Conservation (phyloP, 2,113 vertebrate species). For the Labeo catla region DNA sequence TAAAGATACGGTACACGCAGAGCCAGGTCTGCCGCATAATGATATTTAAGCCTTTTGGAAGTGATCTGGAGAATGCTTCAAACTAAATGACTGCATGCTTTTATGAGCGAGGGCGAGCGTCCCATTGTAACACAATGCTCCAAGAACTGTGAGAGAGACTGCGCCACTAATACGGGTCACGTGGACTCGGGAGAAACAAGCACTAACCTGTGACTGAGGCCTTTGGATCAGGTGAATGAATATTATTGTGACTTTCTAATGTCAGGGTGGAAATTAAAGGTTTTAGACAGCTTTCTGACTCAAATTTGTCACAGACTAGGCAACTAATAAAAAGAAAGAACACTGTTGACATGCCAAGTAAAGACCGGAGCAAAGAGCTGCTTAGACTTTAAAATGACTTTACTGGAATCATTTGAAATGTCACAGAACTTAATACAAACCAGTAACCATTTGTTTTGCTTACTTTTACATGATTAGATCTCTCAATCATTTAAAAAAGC, state of each 20-base stretch:
- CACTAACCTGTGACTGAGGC: conserved; percentile 17
- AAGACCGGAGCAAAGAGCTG: background rate
- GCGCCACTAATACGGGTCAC: conserved; percentile 10
- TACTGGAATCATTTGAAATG: conserved; percentile 23
- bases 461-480: background rate
- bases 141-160: conserved; percentile 3
- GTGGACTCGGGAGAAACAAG: conserved; percentile 25
- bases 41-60: conserved; percentile 23
- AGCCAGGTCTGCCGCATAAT: conserved; percentile 29
- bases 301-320: background rate
- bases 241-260: conserved; percentile 32
- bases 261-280: conserved; percentile 9
- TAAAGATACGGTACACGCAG: conserved; percentile 6
- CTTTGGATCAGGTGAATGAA: conserved; percentile 6
- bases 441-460: background rate
- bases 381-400: conserved; percentile 7
- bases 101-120: conserved; percentile 5
- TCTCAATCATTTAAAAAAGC: background rate
- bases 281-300: conserved; percentile 18
- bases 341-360: background rate
- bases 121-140: conserved; percentile 1
- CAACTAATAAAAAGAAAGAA: background rate
- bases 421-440: conserved; percentile 9
- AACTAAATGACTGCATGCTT: conserved; percentile 38
- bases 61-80: conserved; percentile 30